These are phyloP conservation scores for Ichneumoninae sp. DNA, from an alignment of 2,888 invertebrate genomes.

Conservation along the genomic window DNA sequence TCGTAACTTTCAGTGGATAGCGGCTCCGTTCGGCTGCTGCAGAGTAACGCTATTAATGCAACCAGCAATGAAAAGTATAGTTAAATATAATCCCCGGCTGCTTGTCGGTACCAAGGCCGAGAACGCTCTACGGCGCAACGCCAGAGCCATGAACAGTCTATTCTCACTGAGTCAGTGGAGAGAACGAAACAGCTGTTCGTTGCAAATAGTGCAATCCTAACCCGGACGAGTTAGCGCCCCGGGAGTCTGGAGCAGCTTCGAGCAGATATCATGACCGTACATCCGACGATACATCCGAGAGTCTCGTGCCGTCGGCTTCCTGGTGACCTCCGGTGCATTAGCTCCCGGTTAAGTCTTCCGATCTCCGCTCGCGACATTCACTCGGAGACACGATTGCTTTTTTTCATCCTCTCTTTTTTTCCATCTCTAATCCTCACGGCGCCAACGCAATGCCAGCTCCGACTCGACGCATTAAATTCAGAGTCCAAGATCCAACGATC, in stretches of 20 bases:
- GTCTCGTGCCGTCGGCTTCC: constrained; percentile 76
- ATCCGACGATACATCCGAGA: constrained; percentile 54
- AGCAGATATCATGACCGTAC: constrained; percentile 15
- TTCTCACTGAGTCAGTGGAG: constrained; percentile 46
- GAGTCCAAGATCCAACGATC: neutral
- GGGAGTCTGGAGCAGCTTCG: constrained; percentile 4
- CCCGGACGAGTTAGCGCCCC: constrained; percentile 21
- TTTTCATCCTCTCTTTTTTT: constrained; percentile 14
- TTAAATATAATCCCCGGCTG: constrained; percentile 41
- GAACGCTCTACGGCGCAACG: constrained; percentile 24
- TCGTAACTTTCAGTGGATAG: neutral
- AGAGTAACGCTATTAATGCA: constrained; percentile 33
- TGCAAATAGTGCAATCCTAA: constrained; percentile 47
- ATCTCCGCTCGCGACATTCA: constrained; percentile 46
- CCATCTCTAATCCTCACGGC: constrained; percentile 43
- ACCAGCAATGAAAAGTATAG: constrained; percentile 43
- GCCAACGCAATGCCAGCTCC: constrained; percentile 35
- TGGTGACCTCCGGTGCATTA: constrained; percentile 81
- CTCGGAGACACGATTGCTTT: constrained; percentile 27
- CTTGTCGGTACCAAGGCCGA: constrained; percentile 48
- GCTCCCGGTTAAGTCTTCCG: constrained; percentile 67
- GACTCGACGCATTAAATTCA: constrained; percentile 36
- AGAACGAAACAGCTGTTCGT: constrained; percentile 56
- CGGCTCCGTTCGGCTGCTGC: neutral
- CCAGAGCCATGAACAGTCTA: constrained; percentile 9